phyloP scores from a whole-genome alignment of 64 coral and sea anemone genomes.

The Acropora yongei region DNA sequence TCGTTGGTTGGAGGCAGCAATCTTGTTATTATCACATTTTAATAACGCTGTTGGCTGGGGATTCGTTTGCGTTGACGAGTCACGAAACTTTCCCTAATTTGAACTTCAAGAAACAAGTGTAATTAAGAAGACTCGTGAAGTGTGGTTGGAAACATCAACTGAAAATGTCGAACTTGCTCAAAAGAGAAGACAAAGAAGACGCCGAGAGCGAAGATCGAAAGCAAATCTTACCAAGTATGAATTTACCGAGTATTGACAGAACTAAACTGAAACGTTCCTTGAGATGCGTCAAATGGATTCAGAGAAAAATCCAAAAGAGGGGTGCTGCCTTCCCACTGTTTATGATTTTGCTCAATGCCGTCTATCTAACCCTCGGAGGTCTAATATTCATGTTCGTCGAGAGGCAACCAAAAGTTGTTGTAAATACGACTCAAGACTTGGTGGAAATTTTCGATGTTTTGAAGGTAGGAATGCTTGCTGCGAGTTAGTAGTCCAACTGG shows the following conservation, averaged over 20 bases:
- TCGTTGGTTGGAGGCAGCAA: neutral
- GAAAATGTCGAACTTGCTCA: conserved; percentile 37
- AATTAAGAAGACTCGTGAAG: neutral
- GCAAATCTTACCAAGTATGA: conserved; percentile 62
- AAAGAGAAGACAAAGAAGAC: conserved; percentile 47
- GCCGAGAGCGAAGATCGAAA: conserved; percentile 12
- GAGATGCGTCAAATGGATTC: conserved; percentile 81
- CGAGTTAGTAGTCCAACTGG: neutral
- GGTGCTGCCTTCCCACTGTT: conserved; percentile 78
- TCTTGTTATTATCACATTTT: conserved; percentile 7
- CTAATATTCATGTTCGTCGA: conserved; percentile 85
- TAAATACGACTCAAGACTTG: conserved; percentile 81
- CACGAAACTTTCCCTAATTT: conserved; percentile 1
- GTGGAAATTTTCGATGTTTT: conserved; percentile 73
- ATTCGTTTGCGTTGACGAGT: neutral
- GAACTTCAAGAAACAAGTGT: neutral
- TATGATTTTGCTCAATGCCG: conserved; percentile 65
- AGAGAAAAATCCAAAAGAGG: conserved; percentile 67
- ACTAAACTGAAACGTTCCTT: conserved; percentile 74
- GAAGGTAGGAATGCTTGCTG: conserved; percentile 60
- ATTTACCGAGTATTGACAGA: conserved; percentile 68
- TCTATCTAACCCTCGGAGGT: conserved; percentile 81
- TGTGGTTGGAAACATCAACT: neutral
- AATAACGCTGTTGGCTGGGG: neutral
- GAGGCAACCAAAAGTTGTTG: conserved; percentile 48